Percentiles rank a stretch among this genome's conserved stretches.
Conservation (phyloP, 2,113 vertebrate genomes). For the Paracanthobrama guichenoti region DNA sequence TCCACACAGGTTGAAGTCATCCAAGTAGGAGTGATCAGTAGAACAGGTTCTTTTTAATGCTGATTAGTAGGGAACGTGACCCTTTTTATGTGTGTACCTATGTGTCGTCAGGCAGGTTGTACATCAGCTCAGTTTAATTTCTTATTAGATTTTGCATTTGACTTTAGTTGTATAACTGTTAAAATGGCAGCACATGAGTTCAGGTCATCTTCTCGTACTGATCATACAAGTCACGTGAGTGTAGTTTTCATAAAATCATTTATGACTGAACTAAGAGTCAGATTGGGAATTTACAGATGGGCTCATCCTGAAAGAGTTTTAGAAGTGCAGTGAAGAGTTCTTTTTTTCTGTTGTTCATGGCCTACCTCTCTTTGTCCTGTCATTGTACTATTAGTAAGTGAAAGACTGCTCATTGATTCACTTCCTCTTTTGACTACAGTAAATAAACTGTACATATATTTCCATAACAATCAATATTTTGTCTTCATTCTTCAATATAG, state of each 20-base stretch:
- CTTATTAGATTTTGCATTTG: background rate
- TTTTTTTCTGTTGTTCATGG: slow-evolving; percentile 21
- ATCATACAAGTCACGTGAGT: background rate
- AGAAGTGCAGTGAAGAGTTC: background rate
- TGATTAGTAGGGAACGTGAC: background rate
- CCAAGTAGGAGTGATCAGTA: background rate
- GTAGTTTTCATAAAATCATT: background rate
- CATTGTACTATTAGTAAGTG: slow-evolving; percentile 13
- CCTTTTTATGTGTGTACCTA: background rate
- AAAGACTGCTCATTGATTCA: slow-evolving; percentile 28
- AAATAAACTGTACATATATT: slow-evolving; percentile 63
- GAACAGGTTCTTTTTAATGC: background rate
- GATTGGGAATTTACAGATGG: background rate
- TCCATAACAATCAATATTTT: slow-evolving; percentile 41
- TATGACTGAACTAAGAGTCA: background rate
- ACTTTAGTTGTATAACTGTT: background rate
- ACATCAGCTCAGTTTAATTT: background rate
- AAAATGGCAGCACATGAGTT: background rate
- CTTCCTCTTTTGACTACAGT: slow-evolving; percentile 30
- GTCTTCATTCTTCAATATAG: background rate
- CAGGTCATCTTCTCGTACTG: background rate
- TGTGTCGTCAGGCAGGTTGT: background rate
- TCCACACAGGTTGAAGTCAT: background rate
- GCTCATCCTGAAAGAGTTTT: background rate
- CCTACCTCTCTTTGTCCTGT: slow-evolving; percentile 2